Conservation (phyloP, 2,797 vertebrate species). For the Pampus argenteus region DNA sequence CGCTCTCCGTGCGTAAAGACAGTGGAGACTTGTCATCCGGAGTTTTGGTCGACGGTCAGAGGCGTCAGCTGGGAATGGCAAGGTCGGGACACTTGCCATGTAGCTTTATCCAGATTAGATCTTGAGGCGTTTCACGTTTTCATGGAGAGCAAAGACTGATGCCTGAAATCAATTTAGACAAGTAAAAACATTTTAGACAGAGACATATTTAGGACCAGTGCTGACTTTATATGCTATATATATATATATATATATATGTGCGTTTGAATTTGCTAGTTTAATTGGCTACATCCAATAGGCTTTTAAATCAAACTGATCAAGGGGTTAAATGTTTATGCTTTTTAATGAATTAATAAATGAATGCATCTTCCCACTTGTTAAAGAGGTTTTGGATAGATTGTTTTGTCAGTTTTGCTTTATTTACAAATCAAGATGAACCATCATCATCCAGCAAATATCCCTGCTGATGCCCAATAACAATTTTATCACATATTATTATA, state of each 20-base stretch:
- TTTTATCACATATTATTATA: too few relatives aligned
- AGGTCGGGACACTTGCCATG: constrained; percentile 26
- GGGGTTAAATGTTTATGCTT: neutral
- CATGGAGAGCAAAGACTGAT: constrained; percentile 17
- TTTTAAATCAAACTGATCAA: neutral
- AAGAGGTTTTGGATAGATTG: neutral
- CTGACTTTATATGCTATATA: neutral
- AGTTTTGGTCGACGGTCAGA: constrained; percentile 42
- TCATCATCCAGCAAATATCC: neutral
- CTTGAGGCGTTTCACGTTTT: constrained; percentile 26
- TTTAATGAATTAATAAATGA: neutral
- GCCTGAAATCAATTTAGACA: constrained; percentile 2
- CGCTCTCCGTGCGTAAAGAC: constrained; percentile 75
- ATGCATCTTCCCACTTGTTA: neutral
- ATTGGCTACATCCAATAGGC: neutral
- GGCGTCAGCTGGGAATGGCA: constrained; percentile 38
- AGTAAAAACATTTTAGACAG: neutral
- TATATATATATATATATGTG: too few relatives aligned
- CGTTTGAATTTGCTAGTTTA: neutral
- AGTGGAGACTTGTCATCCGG: constrained; percentile 48
- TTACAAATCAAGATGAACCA: neutral
- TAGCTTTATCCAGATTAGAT: constrained; percentile 23
- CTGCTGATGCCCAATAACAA: neutral
- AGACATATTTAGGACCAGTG: neutral
- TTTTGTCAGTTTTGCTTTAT: constrained; percentile 10